Conservation (phyloP, 2,797 vertebrate species). For the Micromesistius poutassou region DNA sequence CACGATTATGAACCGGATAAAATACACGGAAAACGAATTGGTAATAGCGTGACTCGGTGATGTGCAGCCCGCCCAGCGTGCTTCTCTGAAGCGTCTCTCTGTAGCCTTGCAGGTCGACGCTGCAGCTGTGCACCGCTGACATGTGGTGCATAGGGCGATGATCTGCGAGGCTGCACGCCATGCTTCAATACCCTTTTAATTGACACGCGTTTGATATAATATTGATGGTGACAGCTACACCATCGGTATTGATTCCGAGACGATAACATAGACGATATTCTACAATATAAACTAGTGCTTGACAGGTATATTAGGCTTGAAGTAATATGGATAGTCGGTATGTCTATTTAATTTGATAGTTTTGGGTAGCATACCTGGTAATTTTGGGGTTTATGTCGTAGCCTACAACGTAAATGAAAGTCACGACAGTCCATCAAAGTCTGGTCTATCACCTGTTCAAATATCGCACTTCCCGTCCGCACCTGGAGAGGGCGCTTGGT, state of each 20-base stretch:
- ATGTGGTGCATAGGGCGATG: background rate
- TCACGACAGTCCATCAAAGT: no score
- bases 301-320: no score
- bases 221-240: no score
- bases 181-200: no score
- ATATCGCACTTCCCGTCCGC: background rate
- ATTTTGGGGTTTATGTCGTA: no score
- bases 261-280: background rate
- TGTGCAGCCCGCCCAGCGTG: slow-evolving; percentile 35
- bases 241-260: background rate
- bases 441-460: background rate
- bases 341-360: no score
- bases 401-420: no score
- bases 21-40: background rate
- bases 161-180: no score
- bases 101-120: background rate
- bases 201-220: no score
- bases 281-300: background rate
- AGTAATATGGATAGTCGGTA: no score
- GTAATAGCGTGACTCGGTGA: slow-evolving; percentile 15
- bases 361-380: no score
- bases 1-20: background rate
- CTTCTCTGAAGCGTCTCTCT: slow-evolving; percentile 53
- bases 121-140: background rate
- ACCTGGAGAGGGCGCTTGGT: slow-evolving; percentile 8